A percentile compares a stretch with the other conserved stretches of the same genome.
Conservation (phyloP, 1,140 invertebrate species). For the Prorops nasuta region DNA sequence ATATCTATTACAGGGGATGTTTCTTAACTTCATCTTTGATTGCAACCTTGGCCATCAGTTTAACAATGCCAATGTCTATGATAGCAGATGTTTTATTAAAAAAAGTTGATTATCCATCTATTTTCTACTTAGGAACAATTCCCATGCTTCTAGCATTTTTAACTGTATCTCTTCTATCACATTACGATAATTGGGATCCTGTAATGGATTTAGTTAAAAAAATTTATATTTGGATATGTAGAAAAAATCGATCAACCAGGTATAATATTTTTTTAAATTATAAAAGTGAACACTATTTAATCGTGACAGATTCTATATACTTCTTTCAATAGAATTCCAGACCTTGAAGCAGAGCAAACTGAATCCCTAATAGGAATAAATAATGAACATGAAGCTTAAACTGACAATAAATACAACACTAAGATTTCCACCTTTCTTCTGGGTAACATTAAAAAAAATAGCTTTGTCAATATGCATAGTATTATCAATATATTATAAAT, state of each 20-base stretch:
- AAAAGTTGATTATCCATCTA: slow-evolving; percentile 68
- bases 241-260: slow-evolving; percentile 56
- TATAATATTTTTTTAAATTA: slow-evolving; percentile 25
- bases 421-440: too few relatives aligned
- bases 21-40: slow-evolving; percentile 86
- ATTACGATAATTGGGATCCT: slow-evolving; percentile 87
- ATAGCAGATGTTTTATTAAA: slow-evolving; percentile 78
- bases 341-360: slow-evolving; percentile 70
- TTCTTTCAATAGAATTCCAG: slow-evolving; percentile 59
- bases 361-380: slow-evolving; percentile 71
- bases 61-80: slow-evolving; percentile 85
- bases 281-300: slow-evolving; percentile 7
- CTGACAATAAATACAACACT: slow-evolving; percentile 49
- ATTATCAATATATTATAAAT: background rate
- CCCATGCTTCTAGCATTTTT: slow-evolving; percentile 80
- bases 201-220: slow-evolving; percentile 66
- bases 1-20: slow-evolving; percentile 68
- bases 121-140: slow-evolving; percentile 78
- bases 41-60: slow-evolving; percentile 77
- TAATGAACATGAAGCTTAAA: slow-evolving; percentile 61
- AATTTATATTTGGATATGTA: slow-evolving; percentile 59
- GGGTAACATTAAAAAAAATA: background rate
- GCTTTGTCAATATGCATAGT: background rate
- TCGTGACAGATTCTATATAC: slow-evolving; percentile 13
- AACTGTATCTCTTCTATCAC: slow-evolving; percentile 70